Evolutionary conservation across 2,888 invertebrate species (phyloP), one percentile per base, ranked within the genome.

Genomic region (Microplitis manilae): DNA sequence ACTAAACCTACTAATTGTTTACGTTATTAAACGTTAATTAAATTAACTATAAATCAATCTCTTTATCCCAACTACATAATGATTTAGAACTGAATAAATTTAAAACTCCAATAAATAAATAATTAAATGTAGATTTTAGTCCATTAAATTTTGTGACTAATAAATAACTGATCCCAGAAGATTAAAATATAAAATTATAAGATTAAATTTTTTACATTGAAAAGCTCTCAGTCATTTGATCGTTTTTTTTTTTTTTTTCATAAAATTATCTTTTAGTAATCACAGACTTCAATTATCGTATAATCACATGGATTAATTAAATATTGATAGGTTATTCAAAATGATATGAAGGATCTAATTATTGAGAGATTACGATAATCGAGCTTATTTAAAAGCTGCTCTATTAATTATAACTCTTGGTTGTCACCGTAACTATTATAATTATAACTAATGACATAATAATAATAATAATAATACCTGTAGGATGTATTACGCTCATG

Each of bases 401-500:
- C 13, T 8, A 50, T 13, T 13, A 13, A 50, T 50, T 50, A 50
- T 50, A 50, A 50, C 68, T 6, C 13, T 5, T 68, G 68, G 68
- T 4, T 50, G 68, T 4, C 13, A 13, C 13, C 4, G 50, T 50
- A 50, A 50, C 13, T 13, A 13, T 7, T 8, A 50, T 50, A 50
- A 50, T 50, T 50, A 50, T 30, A 20, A 20, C 20, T 20, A 20
- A 20, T 20, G 20, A 20, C 2, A 20, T 20, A 20, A 20, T 20
- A 20, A 20, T 20, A 20, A 20, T 30, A 30, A 30, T 30, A 30
- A 2, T 30, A 60, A 68, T 82, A 87, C 87, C 87, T 87, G 83
- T 85, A 84, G 17, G 85, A 81, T 60, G 83, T 76, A 73, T 85
- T 87, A 72, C 87, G 80, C 68, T 86, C 87, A 41, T 84, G 84